Percentiles rank a stretch among this genome's conserved stretches.
Evolutionary conservation across 92 coral and sea anemone species (phyloP).

Genomic region (Bergia puertoricense): DNA sequence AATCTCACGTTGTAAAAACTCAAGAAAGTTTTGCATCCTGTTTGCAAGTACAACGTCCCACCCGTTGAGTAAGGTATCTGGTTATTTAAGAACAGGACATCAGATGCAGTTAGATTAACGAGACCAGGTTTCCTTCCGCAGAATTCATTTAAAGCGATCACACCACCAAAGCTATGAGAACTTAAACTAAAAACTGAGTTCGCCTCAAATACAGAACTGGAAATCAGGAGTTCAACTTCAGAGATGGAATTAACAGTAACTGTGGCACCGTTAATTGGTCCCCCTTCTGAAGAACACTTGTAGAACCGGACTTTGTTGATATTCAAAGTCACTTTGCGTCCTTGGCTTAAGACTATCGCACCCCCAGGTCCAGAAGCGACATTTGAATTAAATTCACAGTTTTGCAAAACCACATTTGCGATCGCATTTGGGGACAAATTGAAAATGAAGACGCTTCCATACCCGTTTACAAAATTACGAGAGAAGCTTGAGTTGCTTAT

Average conservation of each 20-base stretch:
- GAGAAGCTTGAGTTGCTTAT: conserved; percentile 39
- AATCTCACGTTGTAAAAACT: not conserved
- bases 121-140: not conserved
- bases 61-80: conserved; percentile 1
- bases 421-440: not conserved
- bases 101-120: conserved; percentile 10
- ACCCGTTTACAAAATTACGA: not conserved
- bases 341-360: not conserved
- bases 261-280: not conserved
- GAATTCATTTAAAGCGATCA: not conserved
- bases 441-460: conserved; percentile 31
- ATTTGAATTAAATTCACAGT: conserved; percentile 24
- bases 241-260: conserved; percentile 1
- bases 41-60: conserved; percentile 13
- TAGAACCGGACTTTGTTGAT: conserved; percentile 26
- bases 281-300: conserved; percentile 18
- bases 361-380: conserved; percentile 39
- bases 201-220: not conserved
- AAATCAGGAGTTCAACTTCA: conserved; percentile 13
- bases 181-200: not conserved
- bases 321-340: not conserved
- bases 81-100: conserved; percentile 34
- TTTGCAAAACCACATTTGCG: conserved; percentile 11
- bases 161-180: conserved; percentile 9
- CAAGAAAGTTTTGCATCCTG: not conserved